Conservation (phyloP, 2,888 invertebrate species). For the Philereme transversata region DNA sequence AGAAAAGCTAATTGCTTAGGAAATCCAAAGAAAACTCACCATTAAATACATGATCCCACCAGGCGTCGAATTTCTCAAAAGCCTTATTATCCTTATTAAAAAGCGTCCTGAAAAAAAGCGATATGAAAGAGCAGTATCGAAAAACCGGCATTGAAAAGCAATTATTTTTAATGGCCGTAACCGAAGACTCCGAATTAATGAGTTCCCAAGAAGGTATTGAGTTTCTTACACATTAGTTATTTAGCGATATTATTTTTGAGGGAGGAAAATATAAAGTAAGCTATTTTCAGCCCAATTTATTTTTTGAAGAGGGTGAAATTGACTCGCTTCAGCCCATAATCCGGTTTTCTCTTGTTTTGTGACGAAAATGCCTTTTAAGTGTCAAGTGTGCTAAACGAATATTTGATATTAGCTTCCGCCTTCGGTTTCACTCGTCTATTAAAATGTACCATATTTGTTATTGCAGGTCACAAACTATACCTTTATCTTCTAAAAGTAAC, state of each 20-base stretch:
- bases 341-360: too few relatives aligned
- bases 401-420: too few relatives aligned
- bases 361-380: too few relatives aligned
- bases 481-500: too few relatives aligned
- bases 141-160: constrained; percentile 39
- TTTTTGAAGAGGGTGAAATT: constrained; percentile 1
- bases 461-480: too few relatives aligned
- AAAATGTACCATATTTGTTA: too few relatives aligned
- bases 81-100: constrained; percentile 37
- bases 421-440: too few relatives aligned
- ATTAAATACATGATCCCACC: constrained; percentile 36
- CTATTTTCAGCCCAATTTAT: constrained; percentile 3
- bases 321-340: not conserved
- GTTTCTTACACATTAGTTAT: constrained; percentile 27
- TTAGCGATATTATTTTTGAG: constrained; percentile 14
- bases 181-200: constrained; percentile 38
- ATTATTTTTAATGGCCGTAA: constrained; percentile 68
- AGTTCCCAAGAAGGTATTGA: constrained; percentile 20
- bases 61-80: constrained; percentile 31
- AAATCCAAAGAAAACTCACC: constrained; percentile 29
- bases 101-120: constrained; percentile 51
- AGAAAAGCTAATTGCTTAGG: too few relatives aligned
- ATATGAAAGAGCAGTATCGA: constrained; percentile 20
- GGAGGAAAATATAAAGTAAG: not conserved
- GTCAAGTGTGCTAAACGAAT: too few relatives aligned